Percentiles rank a stretch among this genome's conserved stretches.
phyloP scores from a whole-genome alignment of 2,888 invertebrate genomes.

The Aporophyla lueneburgensis region DNA sequence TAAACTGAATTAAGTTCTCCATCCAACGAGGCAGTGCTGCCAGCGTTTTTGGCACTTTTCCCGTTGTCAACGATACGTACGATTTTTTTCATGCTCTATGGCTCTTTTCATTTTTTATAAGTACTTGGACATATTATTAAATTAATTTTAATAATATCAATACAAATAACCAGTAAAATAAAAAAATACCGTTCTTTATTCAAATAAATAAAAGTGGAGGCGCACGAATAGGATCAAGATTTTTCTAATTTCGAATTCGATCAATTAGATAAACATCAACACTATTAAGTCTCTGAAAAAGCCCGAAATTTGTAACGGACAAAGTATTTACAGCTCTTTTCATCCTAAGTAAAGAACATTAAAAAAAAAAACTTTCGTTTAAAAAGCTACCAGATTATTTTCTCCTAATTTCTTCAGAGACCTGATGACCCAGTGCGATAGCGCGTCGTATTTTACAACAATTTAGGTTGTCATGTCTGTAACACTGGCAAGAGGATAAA shows the following conservation, averaged over 20 bases:
- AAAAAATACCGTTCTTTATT: not conserved
- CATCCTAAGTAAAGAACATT: not conserved
- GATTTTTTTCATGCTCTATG: no score
- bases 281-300: conserved; percentile 12
- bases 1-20: not conserved
- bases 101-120: no score
- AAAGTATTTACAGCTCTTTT: conserved; percentile 9
- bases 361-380: conserved; percentile 27
- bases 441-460: conserved; percentile 35
- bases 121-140: no score
- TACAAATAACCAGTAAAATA: no score
- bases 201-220: conserved; percentile 13
- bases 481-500: conserved; percentile 31
- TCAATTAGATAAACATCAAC: conserved; percentile 40
- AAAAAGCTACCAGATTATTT: conserved; percentile 30
- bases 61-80: no score
- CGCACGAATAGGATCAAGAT: conserved; percentile 16
- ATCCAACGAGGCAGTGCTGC: no score
- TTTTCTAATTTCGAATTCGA: conserved; percentile 5
- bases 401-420: conserved; percentile 33
- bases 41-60: no score
- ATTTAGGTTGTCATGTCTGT: conserved; percentile 49
- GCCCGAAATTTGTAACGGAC: not conserved
- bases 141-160: no score
- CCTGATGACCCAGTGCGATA: conserved; percentile 47